These are phyloP conservation scores for Gymnogyps californianus DNA, from an alignment of 2,113 vertebrate species.

Conservation along the genomic window DNA sequence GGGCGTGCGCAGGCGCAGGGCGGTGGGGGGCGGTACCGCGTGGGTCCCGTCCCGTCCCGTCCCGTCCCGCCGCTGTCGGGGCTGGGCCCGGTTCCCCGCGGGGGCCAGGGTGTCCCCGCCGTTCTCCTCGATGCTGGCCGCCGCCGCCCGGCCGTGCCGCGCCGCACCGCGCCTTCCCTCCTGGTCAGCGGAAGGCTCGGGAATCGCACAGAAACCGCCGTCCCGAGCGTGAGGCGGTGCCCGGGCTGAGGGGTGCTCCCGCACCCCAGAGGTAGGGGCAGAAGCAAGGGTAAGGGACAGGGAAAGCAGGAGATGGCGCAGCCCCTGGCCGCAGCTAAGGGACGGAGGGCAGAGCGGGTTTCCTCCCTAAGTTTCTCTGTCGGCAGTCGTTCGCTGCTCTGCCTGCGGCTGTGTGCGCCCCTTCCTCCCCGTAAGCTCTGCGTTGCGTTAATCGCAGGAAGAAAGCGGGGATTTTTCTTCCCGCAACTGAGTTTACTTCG, in stretches of 20 bases:
- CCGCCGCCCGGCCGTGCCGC: rapidly evolving
- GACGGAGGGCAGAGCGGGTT: too few species aligned
- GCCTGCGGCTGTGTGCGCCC: too few species aligned
- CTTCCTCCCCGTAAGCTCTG: rapidly evolving
- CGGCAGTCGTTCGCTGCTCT: background rate
- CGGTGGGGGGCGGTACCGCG: background rate
- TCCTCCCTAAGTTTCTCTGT: rapidly evolving
- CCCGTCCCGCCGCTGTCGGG: background rate
- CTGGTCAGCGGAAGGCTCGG: background rate
- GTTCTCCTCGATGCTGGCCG: rapidly evolving
- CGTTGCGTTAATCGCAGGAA: background rate
- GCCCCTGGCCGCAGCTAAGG: too few species aligned
- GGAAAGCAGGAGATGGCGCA: background rate
- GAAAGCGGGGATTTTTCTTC: background rate
- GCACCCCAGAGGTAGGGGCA: background rate
- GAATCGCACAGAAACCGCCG: rapidly evolving
- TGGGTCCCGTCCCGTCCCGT: too few species aligned
- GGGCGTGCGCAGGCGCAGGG: background rate
- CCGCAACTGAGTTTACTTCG: rapidly evolving
- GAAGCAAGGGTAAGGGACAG: background rate
- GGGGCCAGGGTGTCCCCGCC: rapidly evolving
- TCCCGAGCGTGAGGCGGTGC: too few species aligned
- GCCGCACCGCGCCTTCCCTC: rapidly evolving
- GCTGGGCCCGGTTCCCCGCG: rapidly evolving
- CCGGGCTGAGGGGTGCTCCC: background rate